Evolutionary conservation across 2,888 invertebrate species (phyloP).

Genomic region (Ditula angustiorana): DNA sequence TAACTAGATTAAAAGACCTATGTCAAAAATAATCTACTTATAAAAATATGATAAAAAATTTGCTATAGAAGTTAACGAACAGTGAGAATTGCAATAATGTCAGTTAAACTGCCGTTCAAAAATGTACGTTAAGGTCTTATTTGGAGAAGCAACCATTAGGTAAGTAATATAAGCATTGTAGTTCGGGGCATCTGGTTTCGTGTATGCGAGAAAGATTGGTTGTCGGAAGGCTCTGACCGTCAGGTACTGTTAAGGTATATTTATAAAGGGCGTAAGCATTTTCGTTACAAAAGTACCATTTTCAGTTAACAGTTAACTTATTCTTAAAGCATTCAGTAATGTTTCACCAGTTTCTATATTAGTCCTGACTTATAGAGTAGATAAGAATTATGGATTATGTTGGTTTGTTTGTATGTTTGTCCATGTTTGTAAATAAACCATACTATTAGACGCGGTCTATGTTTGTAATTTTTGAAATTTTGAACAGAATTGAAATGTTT

Average conservation of each 20-base stretch:
- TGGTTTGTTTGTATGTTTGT: conserved; percentile 4
- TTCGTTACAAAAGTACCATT: not conserved
- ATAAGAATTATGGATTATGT: too few species aligned
- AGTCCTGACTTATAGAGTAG: not conserved
- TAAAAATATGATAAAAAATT: conserved; percentile 5
- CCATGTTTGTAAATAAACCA: conserved; percentile 18
- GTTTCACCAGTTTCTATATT: conserved; percentile 4
- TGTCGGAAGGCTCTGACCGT: not conserved
- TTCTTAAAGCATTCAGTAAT: conserved; percentile 9
- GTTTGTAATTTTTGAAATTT: not conserved
- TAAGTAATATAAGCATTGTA: not conserved
- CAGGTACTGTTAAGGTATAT: not conserved
- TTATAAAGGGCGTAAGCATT: not conserved
- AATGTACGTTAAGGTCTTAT: conserved; percentile 52
- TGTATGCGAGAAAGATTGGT: not conserved
- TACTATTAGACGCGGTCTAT: not conserved
- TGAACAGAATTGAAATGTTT: not conserved
- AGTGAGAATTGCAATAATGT: conserved; percentile 79
- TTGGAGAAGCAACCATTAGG: not conserved
- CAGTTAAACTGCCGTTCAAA: conserved; percentile 66
- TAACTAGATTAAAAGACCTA: conserved; percentile 30
- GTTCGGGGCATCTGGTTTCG: not conserved
- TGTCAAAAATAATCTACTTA: conserved; percentile 5
- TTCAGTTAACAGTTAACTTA: not conserved
- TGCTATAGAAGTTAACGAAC: conserved; percentile 48